These are phyloP conservation scores for Tonatia bakeri DNA, from an alignment of 2,113 vertebrate genomes.

Conservation along the genomic window DNA sequence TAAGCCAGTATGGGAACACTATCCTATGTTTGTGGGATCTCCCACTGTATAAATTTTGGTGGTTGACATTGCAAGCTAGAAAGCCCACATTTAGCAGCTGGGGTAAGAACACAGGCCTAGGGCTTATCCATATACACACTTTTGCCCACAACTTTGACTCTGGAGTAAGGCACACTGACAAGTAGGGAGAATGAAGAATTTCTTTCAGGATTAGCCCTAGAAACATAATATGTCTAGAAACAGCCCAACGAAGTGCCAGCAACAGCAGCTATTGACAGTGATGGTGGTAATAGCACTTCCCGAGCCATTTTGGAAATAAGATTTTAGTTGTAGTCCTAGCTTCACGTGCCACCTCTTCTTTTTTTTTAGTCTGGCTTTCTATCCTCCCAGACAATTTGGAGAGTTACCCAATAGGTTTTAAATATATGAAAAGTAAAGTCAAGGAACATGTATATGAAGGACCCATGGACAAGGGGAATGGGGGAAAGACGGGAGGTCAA, in stretches of 20 bases:
- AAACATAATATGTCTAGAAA: background rate
- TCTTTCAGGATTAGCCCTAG: background rate
- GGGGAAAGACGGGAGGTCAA: too few species aligned
- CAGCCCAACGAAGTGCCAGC: background rate
- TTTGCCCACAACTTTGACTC: background rate
- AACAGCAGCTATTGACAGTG: fast-evolving
- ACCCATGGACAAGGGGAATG: too few species aligned
- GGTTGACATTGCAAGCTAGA: background rate
- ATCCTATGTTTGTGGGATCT: background rate
- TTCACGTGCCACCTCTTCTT: background rate
- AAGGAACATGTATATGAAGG: too few species aligned
- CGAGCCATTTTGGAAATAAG: background rate
- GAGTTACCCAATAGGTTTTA: background rate
- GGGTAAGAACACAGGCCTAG: background rate
- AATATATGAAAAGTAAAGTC: background rate
- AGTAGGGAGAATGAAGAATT: background rate
- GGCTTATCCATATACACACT: background rate
- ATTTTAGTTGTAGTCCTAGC: background rate
- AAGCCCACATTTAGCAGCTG: background rate
- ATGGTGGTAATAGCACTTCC: background rate
- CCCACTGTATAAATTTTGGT: background rate
- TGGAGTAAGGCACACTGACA: background rate
- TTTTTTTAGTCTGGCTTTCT: background rate
- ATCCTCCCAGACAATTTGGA: background rate
- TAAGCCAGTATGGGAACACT: background rate